Evolutionary conservation across 2,113 vertebrate species (phyloP).

Genomic region (Sakesphorus luctuosus): DNA sequence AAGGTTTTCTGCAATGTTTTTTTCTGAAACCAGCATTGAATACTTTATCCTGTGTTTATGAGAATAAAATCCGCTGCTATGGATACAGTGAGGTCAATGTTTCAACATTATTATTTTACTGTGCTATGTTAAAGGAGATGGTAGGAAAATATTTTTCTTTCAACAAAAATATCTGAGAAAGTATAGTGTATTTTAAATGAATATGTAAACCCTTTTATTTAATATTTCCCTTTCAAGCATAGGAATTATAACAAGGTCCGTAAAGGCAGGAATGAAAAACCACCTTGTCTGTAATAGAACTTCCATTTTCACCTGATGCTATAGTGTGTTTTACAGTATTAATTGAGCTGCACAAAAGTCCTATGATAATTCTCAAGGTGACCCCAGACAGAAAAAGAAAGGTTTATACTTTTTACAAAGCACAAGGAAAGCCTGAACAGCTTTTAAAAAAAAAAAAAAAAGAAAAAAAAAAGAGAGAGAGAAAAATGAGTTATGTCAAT

Average conservation of each 20-base stretch:
- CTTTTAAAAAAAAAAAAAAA: background rate
- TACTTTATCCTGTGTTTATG: conserved; percentile 42
- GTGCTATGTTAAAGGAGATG: background rate
- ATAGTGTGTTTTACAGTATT: background rate
- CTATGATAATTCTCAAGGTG: conserved; percentile 6
- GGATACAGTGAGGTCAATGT: conserved; percentile 63
- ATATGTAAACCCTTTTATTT: background rate
- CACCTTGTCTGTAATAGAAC: background rate
- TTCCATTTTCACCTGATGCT: conserved; percentile 14
- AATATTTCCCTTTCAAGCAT: conserved; percentile 16
- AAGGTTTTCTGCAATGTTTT: conserved; percentile 23
- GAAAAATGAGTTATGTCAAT: background rate
- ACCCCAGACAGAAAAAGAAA: background rate
- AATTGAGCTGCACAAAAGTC: background rate
- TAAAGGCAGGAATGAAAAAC: background rate
- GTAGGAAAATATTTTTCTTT: background rate
- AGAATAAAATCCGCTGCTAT: conserved; percentile 66
- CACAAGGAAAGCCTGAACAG: background rate
- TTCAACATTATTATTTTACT: conserved; percentile 28
- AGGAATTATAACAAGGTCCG: background rate
- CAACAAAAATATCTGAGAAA: background rate
- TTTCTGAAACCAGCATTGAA: conserved; percentile 40
- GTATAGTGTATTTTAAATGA: background rate
- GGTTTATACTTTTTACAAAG: background rate
- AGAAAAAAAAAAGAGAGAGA: background rate